phyloP scores from a whole-genome alignment of 2,113 vertebrate genomes.

The Scomber colias region DNA sequence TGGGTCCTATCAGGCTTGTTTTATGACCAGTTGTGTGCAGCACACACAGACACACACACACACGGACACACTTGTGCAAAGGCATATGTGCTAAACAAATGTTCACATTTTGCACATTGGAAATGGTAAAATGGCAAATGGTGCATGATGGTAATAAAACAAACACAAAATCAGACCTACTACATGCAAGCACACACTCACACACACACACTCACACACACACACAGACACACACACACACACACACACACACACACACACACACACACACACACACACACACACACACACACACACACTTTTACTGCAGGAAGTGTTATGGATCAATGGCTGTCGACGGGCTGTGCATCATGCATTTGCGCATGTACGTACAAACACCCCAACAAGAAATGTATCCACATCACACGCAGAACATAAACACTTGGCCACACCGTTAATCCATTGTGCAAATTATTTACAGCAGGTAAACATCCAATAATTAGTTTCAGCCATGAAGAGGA shows the following conservation, averaged over 20 bases:
- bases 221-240: neutral
- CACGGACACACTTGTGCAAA: neutral
- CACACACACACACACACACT: neutral
- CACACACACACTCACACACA: too few relatives aligned
- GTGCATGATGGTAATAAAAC: neutral
- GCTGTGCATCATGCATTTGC: slow-evolving; percentile 48
- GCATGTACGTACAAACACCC: slow-evolving; percentile 6
- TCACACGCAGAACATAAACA: slow-evolving; percentile 23
- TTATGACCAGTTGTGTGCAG: slow-evolving; percentile 57
- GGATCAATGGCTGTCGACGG: slow-evolving; percentile 51
- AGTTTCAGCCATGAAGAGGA: neutral
- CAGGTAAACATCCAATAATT: slow-evolving; percentile 35
- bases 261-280: too few relatives aligned
- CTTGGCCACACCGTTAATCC: slow-evolving; percentile 25
- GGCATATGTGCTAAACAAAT: slow-evolving; percentile 18
- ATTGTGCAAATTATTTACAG: slow-evolving; percentile 57
- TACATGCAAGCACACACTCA: neutral
- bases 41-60: slow-evolving; percentile 5
- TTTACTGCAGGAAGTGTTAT: slow-evolving; percentile 29
- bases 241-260: neutral
- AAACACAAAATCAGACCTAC: neutral
- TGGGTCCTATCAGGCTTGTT: slow-evolving; percentile 54
- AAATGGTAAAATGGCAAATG: slow-evolving; percentile 29
- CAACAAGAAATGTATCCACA: slow-evolving; percentile 24
- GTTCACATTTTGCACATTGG: neutral